Evolutionary conservation across 2,113 vertebrate genomes (phyloP).

Genomic region (Cyphomyrus plagiostoma): DNA sequence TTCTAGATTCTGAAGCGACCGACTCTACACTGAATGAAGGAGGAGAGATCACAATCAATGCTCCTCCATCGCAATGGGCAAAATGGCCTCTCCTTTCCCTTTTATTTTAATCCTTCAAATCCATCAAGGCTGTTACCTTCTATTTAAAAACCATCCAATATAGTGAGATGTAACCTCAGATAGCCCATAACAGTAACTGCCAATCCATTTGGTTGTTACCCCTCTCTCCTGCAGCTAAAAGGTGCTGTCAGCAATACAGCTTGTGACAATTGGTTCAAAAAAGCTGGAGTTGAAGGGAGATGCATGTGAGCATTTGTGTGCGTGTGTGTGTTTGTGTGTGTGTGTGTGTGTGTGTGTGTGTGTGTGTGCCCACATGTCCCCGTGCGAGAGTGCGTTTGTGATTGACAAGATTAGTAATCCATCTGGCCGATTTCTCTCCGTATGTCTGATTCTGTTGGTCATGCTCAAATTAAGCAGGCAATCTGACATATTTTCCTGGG

Average conservation of each 20-base stretch:
- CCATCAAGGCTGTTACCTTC: constrained; percentile 63
- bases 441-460: background rate
- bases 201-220: constrained; percentile 58
- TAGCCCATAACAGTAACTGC: constrained; percentile 68
- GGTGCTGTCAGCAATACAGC: constrained; percentile 61
- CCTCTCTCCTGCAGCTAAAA: constrained; percentile 58
- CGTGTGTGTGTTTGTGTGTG: background rate
- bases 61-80: constrained; percentile 53
- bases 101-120: constrained; percentile 43
- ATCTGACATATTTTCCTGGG: background rate
- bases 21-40: constrained; percentile 29
- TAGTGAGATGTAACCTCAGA: constrained; percentile 69
- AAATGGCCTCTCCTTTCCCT: constrained; percentile 53
- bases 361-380: background rate
- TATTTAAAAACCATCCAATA: constrained; percentile 71
- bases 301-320: background rate
- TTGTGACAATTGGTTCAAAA: constrained; percentile 44
- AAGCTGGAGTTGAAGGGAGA: constrained; percentile 41
- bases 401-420: constrained; percentile 7
- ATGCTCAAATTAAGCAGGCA: background rate
- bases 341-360: background rate
- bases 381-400: background rate
- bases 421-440: background rate
- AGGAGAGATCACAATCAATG: constrained; percentile 47
- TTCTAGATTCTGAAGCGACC: background rate